These are phyloP conservation scores for Pseudopodoces humilis DNA, from an alignment of 2,113 vertebrate genomes.

Conservation along the genomic window DNA sequence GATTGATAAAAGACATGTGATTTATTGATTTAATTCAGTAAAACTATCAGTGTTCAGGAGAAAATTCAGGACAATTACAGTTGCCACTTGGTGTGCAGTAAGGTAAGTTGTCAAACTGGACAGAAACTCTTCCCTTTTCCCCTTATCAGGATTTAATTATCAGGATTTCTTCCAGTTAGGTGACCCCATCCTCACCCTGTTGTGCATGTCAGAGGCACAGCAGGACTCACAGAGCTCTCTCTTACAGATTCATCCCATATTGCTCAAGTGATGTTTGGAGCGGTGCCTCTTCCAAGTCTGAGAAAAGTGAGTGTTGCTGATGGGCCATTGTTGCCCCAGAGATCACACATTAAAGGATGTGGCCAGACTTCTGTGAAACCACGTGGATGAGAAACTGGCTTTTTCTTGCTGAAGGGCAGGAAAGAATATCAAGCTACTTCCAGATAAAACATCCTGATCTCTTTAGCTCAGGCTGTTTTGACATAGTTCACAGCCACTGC, in stretches of 20 bases:
- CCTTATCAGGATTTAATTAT: not conserved
- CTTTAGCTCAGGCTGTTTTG: slow-evolving; percentile 49
- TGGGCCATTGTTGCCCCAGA: slow-evolving; percentile 49
- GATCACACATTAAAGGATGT: slow-evolving; percentile 41
- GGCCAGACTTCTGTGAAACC: slow-evolving; percentile 57
- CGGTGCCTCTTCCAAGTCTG: slow-evolving; percentile 87
- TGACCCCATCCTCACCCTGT: not conserved
- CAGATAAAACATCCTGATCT: slow-evolving; percentile 67
- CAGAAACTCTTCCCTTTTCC: not conserved
- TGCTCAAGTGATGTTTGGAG: slow-evolving; percentile 99
- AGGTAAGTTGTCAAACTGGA: not conserved
- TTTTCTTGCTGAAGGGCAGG: slow-evolving; percentile 60
- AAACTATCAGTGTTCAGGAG: not conserved
- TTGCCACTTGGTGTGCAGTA: not conserved
- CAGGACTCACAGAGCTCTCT: slow-evolving; percentile 22
- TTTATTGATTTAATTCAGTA: not conserved
- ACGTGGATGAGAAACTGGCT: slow-evolving; percentile 14
- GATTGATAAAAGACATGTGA: not conserved
- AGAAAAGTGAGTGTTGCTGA: slow-evolving; percentile 86
- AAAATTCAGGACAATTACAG: not conserved
- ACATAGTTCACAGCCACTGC: slow-evolving; percentile 50
- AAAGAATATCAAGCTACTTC: slow-evolving; percentile 62
- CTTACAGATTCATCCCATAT: slow-evolving; percentile 92
- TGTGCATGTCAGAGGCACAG: not conserved
- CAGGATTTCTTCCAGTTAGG: not conserved